Percentiles rank a stretch among this genome's conserved stretches.
Evolutionary conservation across 2,888 invertebrate species (phyloP).

Genomic region (Rhingia campestris): DNA sequence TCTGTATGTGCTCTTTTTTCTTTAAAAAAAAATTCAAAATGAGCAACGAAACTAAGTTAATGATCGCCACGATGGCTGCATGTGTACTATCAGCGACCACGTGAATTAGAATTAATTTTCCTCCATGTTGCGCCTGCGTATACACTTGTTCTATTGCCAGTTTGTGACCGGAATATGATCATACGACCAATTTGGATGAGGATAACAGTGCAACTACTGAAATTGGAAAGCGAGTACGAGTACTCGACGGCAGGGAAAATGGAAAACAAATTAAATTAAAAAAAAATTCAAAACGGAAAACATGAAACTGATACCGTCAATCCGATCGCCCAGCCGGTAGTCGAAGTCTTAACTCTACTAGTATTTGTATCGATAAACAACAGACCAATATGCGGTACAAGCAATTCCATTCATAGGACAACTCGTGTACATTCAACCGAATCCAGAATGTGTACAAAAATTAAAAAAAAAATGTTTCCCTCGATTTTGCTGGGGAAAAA

Average conservation of each 20-base stretch:
- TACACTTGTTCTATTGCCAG: constrained; percentile 30
- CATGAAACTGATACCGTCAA: constrained; percentile 46
- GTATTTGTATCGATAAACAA: constrained; percentile 15
- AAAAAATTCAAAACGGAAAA: constrained; percentile 38
- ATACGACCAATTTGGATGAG: constrained; percentile 42
- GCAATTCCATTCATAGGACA: constrained; percentile 56
- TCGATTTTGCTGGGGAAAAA: constrained; percentile 34
- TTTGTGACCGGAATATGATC: constrained; percentile 46
- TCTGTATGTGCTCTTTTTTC: constrained; percentile 15
- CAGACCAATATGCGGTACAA: constrained; percentile 49
- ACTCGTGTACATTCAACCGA: constrained; percentile 67
- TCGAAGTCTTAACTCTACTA: constrained; percentile 7
- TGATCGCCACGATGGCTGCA: constrained; percentile 24
- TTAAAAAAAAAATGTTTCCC: constrained; percentile 17
- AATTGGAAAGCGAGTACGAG: constrained; percentile 54
- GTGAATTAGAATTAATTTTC: constrained; percentile 54
- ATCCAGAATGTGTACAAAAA: constrained; percentile 45
- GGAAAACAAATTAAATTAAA: constrained; percentile 23
- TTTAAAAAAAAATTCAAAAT: constrained; percentile 31
- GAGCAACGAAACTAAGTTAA: constrained; percentile 50
- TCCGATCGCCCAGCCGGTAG: constrained; percentile 25
- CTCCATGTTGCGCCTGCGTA: constrained; percentile 25
- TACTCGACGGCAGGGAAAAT: not conserved
- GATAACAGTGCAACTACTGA: constrained; percentile 46
- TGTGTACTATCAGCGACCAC: not conserved